A percentile compares a stretch with the other conserved stretches of the same genome.
phyloP scores from a whole-genome alignment of 1,140 invertebrate genomes.

The Bombus breviceps region DNA sequence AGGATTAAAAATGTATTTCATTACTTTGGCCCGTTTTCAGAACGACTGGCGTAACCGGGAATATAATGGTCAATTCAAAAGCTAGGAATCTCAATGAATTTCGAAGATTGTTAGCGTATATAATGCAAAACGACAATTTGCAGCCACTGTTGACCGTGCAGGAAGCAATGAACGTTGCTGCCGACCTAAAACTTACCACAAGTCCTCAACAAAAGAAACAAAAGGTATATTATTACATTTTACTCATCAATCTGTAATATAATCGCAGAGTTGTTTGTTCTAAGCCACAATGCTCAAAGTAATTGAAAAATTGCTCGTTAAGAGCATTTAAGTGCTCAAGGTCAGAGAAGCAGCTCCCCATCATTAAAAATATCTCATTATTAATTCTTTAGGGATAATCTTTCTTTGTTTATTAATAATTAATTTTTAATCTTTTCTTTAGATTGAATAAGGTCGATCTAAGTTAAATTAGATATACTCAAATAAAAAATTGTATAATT shows the following conservation, averaged over 20 bases:
- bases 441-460: neutral
- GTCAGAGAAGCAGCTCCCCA: too few relatives aligned
- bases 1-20: neutral
- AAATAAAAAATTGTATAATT: neutral
- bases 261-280: neutral
- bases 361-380: neutral
- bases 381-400: neutral
- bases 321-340: neutral
- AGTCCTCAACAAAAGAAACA: constrained; percentile 85
- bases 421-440: neutral
- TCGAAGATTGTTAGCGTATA: constrained; percentile 93
- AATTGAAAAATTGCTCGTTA: constrained; percentile 14
- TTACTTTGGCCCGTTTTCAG: constrained; percentile 73
- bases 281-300: neutral
- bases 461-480: too few relatives aligned
- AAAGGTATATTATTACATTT: constrained; percentile 83
- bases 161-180: constrained; percentile 93
- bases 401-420: neutral
- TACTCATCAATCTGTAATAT: neutral
- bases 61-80: constrained; percentile 87
- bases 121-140: constrained; percentile 94
- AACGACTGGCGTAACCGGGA: constrained; percentile 83
- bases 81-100: constrained; percentile 89
- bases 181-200: constrained; percentile 92
- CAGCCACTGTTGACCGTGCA: constrained; percentile 92